phyloP scores from a whole-genome alignment of 2,113 vertebrate genomes.

The Burhinus oedicnemus region DNA sequence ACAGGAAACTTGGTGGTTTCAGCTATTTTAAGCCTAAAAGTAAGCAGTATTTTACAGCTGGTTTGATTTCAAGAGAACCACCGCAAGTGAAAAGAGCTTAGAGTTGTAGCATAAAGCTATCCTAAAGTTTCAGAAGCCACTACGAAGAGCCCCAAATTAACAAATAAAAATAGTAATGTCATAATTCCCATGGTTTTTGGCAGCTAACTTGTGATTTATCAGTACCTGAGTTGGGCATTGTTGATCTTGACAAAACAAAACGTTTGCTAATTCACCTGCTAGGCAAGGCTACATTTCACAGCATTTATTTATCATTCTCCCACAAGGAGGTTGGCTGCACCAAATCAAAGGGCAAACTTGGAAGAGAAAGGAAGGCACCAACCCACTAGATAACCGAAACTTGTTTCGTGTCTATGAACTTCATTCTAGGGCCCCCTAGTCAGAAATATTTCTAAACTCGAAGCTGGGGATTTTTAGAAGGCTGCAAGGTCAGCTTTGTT shows the following conservation, averaged over 20 bases:
- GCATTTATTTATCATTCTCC: neutral
- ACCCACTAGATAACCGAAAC: neutral
- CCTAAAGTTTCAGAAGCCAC: neutral
- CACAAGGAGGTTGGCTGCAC: neutral
- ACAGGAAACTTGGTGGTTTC: slow-evolving; percentile 5
- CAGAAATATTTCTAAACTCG: neutral
- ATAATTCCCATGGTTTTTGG: neutral
- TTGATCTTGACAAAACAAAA: neutral
- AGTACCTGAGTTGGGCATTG: neutral
- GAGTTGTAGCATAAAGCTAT: neutral
- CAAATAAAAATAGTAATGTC: neutral
- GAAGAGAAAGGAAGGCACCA: neutral
- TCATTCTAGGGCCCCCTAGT: neutral
- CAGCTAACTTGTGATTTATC: neutral
- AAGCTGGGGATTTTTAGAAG: neutral
- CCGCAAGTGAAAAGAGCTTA: neutral
- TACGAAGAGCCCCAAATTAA: neutral
- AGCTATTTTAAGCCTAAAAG: slow-evolving; percentile 17
- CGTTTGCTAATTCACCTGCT: neutral
- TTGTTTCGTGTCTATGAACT: neutral
- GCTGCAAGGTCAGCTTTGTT: neutral
- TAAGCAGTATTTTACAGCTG: neutral
- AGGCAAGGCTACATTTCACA: neutral
- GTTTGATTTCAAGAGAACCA: slow-evolving; percentile 7
- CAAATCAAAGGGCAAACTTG: neutral